A percentile compares a stretch with the other conserved stretches of the same genome.
phyloP scores from a whole-genome alignment of 2,888 invertebrate species.

The Drosophila setosimentum region DNA sequence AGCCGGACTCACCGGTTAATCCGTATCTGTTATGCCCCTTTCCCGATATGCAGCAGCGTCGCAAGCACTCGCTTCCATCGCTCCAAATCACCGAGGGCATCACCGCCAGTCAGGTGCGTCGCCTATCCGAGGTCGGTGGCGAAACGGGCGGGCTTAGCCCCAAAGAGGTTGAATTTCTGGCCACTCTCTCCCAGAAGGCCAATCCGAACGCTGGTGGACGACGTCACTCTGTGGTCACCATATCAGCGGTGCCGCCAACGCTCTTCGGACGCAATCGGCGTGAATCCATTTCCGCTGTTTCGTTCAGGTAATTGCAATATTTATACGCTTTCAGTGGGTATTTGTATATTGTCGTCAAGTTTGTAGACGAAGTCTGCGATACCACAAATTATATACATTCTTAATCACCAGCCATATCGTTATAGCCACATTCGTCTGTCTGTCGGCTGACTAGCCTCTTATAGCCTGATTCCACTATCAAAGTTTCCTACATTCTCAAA shows the following conservation, averaged over 20 bases:
- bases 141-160: slow-evolving; percentile 91
- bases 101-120: slow-evolving; percentile 94
- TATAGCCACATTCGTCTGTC: not conserved
- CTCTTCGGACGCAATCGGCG: slow-evolving; percentile 93
- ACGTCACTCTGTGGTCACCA: slow-evolving; percentile 94
- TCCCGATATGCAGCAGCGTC: slow-evolving; percentile 89
- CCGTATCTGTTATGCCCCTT: slow-evolving; percentile 93
- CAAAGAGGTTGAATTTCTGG: slow-evolving; percentile 93
- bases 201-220: slow-evolving; percentile 90
- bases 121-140: slow-evolving; percentile 92
- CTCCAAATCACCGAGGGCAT: slow-evolving; percentile 94
- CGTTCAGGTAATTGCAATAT: slow-evolving; percentile 85
- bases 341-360: not conserved
- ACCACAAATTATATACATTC: not conserved
- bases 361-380: not conserved
- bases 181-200: slow-evolving; percentile 91
- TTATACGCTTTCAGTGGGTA: not conserved
- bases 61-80: slow-evolving; percentile 94
- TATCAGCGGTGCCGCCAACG: slow-evolving; percentile 92
- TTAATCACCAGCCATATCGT: not conserved
- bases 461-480: not conserved
- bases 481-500: too few relatives aligned
- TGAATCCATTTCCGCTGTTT: slow-evolving; percentile 92
- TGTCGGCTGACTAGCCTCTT: not conserved
- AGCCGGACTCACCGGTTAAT: slow-evolving; percentile 92